These are phyloP conservation scores for Yoshiicerus persimilis DNA, from an alignment of 1,140 invertebrate genomes.

Conservation along the genomic window DNA sequence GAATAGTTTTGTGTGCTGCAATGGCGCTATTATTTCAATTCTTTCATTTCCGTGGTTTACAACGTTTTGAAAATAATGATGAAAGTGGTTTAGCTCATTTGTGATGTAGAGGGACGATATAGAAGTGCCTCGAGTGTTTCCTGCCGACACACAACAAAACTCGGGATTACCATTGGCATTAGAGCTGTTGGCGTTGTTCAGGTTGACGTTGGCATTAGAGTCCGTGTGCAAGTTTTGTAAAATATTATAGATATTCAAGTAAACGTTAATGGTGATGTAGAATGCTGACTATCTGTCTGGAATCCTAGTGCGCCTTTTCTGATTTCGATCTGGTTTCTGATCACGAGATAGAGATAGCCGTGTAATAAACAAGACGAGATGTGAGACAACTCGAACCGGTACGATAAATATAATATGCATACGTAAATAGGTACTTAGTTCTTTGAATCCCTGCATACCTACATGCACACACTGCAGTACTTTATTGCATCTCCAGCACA, in stretches of 20 bases:
- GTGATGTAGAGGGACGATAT: too few relatives aligned
- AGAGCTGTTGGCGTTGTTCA: too few relatives aligned
- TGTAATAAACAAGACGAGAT: background rate
- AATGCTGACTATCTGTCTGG: background rate
- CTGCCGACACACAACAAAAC: background rate
- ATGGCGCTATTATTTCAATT: too few relatives aligned
- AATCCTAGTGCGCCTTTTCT: slow-evolving; percentile 6
- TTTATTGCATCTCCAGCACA: background rate
- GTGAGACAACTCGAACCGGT: background rate
- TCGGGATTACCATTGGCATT: background rate
- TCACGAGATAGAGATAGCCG: background rate
- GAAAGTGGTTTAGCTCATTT: too few relatives aligned
- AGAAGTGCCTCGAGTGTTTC: background rate
- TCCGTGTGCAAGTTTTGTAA: too few relatives aligned
- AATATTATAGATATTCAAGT: background rate
- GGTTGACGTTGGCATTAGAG: too few relatives aligned
- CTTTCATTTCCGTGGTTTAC: too few relatives aligned
- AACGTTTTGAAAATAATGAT: too few relatives aligned
- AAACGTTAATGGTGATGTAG: background rate
- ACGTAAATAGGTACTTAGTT: background rate
- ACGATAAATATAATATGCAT: background rate
- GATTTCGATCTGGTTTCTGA: slow-evolving; percentile 19
- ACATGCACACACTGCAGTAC: too few relatives aligned
- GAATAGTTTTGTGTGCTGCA: too few relatives aligned
- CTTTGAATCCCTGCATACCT: background rate